Base-by-base conservation (phyloP, 2,113 vertebrate genomes). In the Anoplopoma fimbria region DNA sequence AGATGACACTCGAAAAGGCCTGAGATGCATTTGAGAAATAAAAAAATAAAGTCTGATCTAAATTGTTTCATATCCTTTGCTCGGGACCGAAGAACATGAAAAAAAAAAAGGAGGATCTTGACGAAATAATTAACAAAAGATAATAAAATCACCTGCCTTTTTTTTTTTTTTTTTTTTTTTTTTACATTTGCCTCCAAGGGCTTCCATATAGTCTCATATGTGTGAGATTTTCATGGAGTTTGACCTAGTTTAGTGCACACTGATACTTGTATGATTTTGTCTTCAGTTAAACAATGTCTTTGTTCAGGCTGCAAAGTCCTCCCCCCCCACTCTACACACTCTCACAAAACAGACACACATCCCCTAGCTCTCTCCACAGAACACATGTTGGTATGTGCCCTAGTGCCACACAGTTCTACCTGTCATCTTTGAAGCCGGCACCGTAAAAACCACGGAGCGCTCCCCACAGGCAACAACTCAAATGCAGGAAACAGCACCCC, bases 371-470 rank as follows among this genome's bases (percentile, higher is more conserved):
- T 71, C 69, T 57, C 53, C 67, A 29, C 62, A 51, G 45, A 85
- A 60, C 80, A 77, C 77, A 71, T 34, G 65, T 69, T 61, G 6
- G 21, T 29, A 17, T 21, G 33, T 67, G 53, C 40, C 49, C 64
- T 4, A 29, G 25, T 27, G 82, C 34, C 75, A 55, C 57, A 81
- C 62, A 74, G 64, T 29, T 79, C 75, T 42, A 49, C 65, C 74
- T 76, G 82, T 84, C 87, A 83, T 69, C 77, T 84, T 49, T 63
- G 53, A 78, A 88, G 89, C 72, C 49, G 63, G 68, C 61, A 63
- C 49, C 4, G 69, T 23, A 63, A 81, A n/a, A 77, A 51, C 65
- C 15, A 14, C 49, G 19, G 34, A 75, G 84, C 63, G 8, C 63
- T 71, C 74, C 61, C 75, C 62, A 77, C 45, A 84, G 83, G 77